A percentile compares a stretch with the other conserved stretches of the same genome.
These are phyloP conservation scores for Patiria pectinifera DNA, from an alignment of 53 echinoderm and acorn worm genomes.

Conservation along the genomic window DNA sequence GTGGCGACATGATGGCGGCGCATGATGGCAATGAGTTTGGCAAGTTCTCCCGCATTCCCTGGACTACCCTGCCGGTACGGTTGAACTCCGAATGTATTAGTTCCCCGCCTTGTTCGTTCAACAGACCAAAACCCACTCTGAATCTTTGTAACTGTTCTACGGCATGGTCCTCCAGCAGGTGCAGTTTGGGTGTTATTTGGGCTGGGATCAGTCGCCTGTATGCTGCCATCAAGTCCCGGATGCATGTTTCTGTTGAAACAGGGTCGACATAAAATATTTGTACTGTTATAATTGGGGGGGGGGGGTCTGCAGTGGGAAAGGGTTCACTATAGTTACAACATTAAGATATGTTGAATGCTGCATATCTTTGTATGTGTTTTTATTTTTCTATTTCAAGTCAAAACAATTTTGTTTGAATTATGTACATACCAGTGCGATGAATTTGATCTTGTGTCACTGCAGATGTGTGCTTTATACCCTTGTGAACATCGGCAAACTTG, in stretches of 20 bases:
- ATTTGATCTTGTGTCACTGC: neutral
- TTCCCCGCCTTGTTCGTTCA: slow-evolving; percentile 64
- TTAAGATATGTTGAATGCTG: too few species aligned
- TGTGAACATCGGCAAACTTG: slow-evolving; percentile 40
- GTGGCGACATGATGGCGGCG: slow-evolving; percentile 14
- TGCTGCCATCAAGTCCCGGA: slow-evolving; percentile 26
- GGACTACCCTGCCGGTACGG: slow-evolving; percentile 12
- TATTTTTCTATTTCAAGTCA: too few species aligned
- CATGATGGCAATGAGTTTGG: neutral
- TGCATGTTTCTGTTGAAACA: neutral
- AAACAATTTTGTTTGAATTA: too few species aligned
- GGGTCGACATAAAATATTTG: too few species aligned
- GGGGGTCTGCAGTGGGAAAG: too few species aligned
- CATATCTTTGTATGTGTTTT: too few species aligned
- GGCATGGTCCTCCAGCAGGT: slow-evolving; percentile 48
- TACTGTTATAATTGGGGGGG: too few species aligned
- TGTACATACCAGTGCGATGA: neutral
- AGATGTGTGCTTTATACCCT: slow-evolving; percentile 20
- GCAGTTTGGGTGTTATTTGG: slow-evolving; percentile 44
- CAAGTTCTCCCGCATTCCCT: slow-evolving; percentile 20
- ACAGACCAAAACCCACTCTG: slow-evolving; percentile 38
- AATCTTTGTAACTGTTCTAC: neutral
- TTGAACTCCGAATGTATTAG: slow-evolving; percentile 51
- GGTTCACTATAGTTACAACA: too few species aligned
- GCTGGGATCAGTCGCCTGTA: slow-evolving; percentile 9